phyloP scores from a whole-genome alignment of 30 jellyfish, hydroid and myxozoan genomes.

The Pseudorhiza aurosa region DNA sequence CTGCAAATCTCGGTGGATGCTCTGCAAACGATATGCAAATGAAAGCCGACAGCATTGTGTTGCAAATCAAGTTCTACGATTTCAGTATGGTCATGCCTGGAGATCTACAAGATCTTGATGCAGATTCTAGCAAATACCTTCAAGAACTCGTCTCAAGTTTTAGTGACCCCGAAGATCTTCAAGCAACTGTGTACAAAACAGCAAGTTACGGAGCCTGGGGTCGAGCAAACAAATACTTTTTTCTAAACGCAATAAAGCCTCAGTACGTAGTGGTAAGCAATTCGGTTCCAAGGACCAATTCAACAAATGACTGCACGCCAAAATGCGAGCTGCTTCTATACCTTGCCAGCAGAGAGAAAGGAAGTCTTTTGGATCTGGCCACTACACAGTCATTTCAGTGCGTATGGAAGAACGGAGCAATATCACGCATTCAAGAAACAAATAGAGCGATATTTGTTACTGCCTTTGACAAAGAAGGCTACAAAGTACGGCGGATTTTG shows the following conservation, averaged over 20 bases:
- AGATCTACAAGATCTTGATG: slow-evolving; percentile 65
- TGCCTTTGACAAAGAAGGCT: slow-evolving; percentile 49
- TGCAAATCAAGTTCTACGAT: slow-evolving; percentile 52
- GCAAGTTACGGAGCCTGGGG: slow-evolving; percentile 73
- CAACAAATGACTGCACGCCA: slow-evolving; percentile 35
- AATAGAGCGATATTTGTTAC: slow-evolving; percentile 56
- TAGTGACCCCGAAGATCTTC: slow-evolving; percentile 54
- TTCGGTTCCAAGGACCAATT: slow-evolving; percentile 48
- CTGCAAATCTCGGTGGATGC: slow-evolving; percentile 78
- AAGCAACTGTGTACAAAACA: slow-evolving; percentile 68
- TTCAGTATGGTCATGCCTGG: slow-evolving; percentile 75
- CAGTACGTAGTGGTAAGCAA: slow-evolving; percentile 64
- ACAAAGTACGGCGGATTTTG: slow-evolving; percentile 61
- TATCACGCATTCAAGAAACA: slow-evolving; percentile 21
- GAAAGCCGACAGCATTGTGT: slow-evolving; percentile 52
- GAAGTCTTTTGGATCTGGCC: slow-evolving; percentile 27
- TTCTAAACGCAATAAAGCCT: slow-evolving; percentile 54
- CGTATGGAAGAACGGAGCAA: slow-evolving; percentile 57
- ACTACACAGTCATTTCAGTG: slow-evolving; percentile 74
- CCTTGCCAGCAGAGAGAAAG: slow-evolving; percentile 52
- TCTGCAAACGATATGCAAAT: slow-evolving; percentile 31
- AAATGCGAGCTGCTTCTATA: slow-evolving; percentile 63
- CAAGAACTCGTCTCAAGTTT: slow-evolving; percentile 35
- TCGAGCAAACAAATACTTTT: slow-evolving; percentile 57
- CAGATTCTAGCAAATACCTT: background rate